phyloP scores from a whole-genome alignment of 2,888 invertebrate genomes.

The Adela reaumurella region DNA sequence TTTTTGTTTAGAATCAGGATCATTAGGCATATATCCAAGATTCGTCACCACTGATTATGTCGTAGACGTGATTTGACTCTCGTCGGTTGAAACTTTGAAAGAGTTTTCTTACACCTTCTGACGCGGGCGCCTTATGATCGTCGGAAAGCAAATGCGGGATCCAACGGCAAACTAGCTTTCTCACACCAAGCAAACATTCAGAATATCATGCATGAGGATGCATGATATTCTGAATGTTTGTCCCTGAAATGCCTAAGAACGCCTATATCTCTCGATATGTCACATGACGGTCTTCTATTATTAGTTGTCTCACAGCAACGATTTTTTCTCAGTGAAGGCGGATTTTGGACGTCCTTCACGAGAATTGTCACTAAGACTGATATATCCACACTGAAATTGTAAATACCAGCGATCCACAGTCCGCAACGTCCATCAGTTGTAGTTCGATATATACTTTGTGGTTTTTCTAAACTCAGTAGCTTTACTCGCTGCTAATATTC shows the following conservation, averaged over 20 bases:
- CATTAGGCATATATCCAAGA: constrained; percentile 13
- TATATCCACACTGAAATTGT: constrained; percentile 11
- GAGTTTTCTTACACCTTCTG: constrained; percentile 11
- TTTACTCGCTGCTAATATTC: too few species aligned
- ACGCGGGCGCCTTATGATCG: constrained; percentile 12
- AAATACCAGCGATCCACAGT: constrained; percentile 6
- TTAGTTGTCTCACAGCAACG: neutral
- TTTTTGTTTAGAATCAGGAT: constrained; percentile 12
- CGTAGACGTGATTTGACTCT: constrained; percentile 12
- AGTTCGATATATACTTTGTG: too few species aligned
- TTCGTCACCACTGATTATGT: constrained; percentile 15
- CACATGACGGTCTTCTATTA: neutral
- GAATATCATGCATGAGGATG: too few species aligned
- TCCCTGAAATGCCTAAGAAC: constrained; percentile 10
- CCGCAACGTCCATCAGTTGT: neutral
- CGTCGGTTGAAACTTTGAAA: constrained; percentile 5
- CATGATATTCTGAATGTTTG: constrained; percentile 10
- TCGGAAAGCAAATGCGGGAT: constrained; percentile 11
- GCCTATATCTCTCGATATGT: constrained; percentile 4
- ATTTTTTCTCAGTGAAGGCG: neutral
- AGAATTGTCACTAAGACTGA: constrained; percentile 11
- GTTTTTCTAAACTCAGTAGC: too few species aligned
- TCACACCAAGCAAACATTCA: constrained; percentile 9
- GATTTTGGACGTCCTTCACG: neutral
- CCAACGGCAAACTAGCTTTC: constrained; percentile 13